Conservation (phyloP, 2,113 vertebrate genomes). For the Oceanites oceanicus region DNA sequence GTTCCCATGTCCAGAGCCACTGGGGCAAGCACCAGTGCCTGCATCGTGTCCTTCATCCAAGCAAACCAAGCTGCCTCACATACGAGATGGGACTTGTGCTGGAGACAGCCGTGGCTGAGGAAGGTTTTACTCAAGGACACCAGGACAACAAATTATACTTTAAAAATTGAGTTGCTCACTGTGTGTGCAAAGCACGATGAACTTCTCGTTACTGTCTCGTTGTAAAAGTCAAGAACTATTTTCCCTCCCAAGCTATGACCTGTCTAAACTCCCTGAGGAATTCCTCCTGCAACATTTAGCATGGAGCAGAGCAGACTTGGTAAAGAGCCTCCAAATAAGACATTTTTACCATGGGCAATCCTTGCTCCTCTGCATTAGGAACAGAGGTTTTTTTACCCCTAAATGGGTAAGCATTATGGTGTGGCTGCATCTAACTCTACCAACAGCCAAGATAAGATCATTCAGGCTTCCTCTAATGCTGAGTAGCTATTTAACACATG, state of each 20-base stretch:
- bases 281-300: background rate
- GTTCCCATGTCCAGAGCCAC: background rate
- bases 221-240: background rate
- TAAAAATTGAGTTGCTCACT: background rate
- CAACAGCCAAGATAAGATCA: background rate
- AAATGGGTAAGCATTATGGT: background rate
- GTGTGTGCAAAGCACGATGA: background rate
- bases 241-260: background rate
- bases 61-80: background rate
- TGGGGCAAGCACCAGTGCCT: rapidly evolving
- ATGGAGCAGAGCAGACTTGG: background rate
- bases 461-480: background rate
- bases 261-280: background rate
- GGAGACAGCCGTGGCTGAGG: background rate
- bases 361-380: background rate
- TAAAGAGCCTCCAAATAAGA: background rate
- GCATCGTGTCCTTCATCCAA: rapidly evolving
- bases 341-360: background rate
- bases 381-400: background rate
- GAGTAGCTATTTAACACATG: background rate
- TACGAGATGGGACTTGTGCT: background rate
- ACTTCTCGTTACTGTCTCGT: background rate
- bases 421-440: background rate
- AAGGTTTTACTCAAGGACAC: background rate
- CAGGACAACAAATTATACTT: background rate